phyloP scores from a whole-genome alignment of 35 echinoderm and acorn worm genomes.

The Diadema setosum region DNA sequence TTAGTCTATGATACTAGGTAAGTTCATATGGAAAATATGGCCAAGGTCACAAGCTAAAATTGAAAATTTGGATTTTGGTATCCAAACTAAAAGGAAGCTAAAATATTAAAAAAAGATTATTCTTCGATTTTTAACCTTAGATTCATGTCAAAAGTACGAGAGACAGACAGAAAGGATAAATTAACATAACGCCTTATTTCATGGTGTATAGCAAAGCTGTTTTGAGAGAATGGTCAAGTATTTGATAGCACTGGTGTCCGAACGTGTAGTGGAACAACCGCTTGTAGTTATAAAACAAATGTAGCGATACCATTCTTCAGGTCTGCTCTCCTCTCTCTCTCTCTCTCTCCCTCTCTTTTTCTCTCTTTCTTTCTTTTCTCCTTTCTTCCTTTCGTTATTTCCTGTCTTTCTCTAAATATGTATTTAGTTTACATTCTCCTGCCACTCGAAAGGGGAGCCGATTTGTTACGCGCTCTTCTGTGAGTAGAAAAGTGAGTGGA shows the following conservation, averaged over 20 bases:
- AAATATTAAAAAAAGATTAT: no score
- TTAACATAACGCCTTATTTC: no score
- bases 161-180: neutral
- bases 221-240: no score
- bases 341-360: neutral
- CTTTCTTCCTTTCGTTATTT: neutral
- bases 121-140: neutral
- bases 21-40: no score
- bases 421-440: neutral
- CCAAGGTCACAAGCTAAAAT: no score
- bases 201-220: no score
- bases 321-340: neutral
- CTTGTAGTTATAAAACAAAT: neutral
- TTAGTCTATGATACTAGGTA: no score
- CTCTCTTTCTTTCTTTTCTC: neutral
- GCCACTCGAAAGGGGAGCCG: neutral
- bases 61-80: no score
- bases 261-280: neutral
- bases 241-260: neutral
- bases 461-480: neutral
- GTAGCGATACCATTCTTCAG: neutral
- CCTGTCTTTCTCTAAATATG: neutral
- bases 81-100: no score
- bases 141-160: neutral
- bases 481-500: no score